A percentile compares a stretch with the other conserved stretches of the same genome.
phyloP scores from a whole-genome alignment of 92 coral and sea anemone genomes.

The Nematostella vectensis region DNA sequence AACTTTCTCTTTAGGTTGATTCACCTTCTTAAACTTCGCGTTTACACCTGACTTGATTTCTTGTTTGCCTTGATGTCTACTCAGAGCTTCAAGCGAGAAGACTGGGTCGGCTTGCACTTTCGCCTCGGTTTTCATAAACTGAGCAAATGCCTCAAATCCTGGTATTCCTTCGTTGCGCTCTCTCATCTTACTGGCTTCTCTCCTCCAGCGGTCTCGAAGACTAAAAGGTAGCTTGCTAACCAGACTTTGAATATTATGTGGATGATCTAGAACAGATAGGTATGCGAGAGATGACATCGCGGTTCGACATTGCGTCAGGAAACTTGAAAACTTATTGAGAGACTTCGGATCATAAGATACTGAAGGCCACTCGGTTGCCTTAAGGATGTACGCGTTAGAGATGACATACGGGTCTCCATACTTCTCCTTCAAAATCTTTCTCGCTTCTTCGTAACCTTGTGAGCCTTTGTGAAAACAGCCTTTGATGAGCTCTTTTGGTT shows the following conservation, averaged over 20 bases:
- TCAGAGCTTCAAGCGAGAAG: conserved; percentile 33
- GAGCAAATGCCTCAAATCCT: conserved; percentile 9
- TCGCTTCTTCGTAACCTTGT: conserved; percentile 25
- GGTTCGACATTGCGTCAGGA: conserved; percentile 25
- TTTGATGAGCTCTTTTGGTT: conserved; percentile 42
- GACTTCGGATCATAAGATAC: background rate
- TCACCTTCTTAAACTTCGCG: background rate
- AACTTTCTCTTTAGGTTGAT: background rate
- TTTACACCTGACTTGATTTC: conserved; percentile 4
- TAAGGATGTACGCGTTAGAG: conserved; percentile 28
- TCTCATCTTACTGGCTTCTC: conserved; percentile 9
- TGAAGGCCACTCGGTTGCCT: conserved; percentile 16
- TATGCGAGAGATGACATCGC: conserved; percentile 18
- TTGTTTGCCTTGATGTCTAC: conserved; percentile 13
- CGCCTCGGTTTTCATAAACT: conserved; percentile 29
- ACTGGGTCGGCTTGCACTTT: conserved; percentile 36
- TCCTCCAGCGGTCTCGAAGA: conserved; percentile 28
- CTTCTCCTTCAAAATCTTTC: conserved; percentile 28
- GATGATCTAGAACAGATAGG: conserved; percentile 21
- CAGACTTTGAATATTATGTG: conserved; percentile 28
- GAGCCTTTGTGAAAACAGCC: conserved; percentile 29
- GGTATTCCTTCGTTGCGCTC: background rate
- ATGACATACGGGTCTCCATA: too few species aligned
- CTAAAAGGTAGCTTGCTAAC: conserved; percentile 29
- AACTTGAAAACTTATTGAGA: conserved; percentile 15